Percentiles rank a stretch among this genome's conserved stretches.
Conservation (phyloP, 1,140 invertebrate species). For the Ctenoplectra terminalis region DNA sequence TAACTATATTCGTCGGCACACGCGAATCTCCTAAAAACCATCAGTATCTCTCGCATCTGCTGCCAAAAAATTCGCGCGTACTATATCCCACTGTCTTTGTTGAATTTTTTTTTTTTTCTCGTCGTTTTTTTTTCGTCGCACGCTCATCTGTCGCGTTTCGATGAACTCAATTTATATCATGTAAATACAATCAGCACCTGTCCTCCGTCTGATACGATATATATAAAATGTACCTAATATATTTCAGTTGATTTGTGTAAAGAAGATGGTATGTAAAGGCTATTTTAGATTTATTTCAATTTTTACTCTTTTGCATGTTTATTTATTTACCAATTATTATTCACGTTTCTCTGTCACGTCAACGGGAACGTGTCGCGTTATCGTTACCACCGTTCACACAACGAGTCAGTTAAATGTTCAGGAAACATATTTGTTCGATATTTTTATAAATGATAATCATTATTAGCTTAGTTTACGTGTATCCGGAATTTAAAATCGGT, state of each 20-base stretch:
- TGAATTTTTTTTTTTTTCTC: constrained; percentile 6
- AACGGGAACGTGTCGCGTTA: constrained; percentile 26
- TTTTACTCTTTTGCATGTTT: constrained; percentile 76
- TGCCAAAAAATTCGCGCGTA: constrained; percentile 53
- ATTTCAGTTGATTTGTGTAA: constrained; percentile 81
- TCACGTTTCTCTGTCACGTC: constrained; percentile 58
- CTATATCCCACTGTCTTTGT: not conserved
- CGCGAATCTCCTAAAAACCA: not conserved
- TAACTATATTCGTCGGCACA: constrained; percentile 10
- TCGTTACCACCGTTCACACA: constrained; percentile 28
- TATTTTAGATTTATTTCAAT: constrained; percentile 75
- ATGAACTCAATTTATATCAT: constrained; percentile 6
- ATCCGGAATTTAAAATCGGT: too few relatives aligned
- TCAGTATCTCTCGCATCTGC: constrained; percentile 58
- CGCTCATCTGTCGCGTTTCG: not conserved
- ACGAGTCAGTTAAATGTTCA: not conserved
- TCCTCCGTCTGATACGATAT: not conserved
- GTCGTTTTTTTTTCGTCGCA: not conserved
- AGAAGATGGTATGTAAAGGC: constrained; percentile 80
- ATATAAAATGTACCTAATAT: constrained; percentile 76
- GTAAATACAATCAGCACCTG: constrained; percentile 49
- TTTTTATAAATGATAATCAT: too few relatives aligned
- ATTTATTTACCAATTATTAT: constrained; percentile 64
- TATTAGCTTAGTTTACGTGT: too few relatives aligned
- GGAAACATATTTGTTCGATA: too few relatives aligned